phyloP scores from a whole-genome alignment of 2,797 vertebrate genomes.

The Melanogrammus aeglefinus region DNA sequence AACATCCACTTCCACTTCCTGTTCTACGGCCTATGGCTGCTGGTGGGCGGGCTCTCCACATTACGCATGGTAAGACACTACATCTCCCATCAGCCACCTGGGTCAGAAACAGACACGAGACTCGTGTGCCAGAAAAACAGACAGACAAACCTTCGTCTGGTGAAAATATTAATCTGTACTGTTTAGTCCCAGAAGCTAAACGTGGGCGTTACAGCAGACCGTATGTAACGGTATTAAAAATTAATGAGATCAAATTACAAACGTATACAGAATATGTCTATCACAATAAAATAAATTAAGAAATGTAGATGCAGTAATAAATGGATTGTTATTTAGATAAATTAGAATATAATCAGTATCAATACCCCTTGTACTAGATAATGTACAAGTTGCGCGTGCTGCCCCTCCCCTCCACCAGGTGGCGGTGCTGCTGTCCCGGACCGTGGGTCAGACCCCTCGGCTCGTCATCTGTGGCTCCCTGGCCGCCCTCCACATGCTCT shows the following conservation, averaged over 20 bases:
- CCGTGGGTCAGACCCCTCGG: slow-evolving; percentile 89
- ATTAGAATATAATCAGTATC: not conserved
- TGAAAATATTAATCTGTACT: too few species aligned
- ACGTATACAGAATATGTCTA: not conserved
- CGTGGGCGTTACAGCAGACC: not conserved
- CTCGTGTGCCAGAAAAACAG: not conserved
- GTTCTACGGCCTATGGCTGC: slow-evolving; percentile 92
- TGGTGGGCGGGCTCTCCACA: slow-evolving; percentile 89
- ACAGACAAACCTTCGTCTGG: not conserved
- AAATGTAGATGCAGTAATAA: too few species aligned
- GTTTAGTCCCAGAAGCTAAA: too few species aligned
- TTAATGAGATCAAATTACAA: too few species aligned
- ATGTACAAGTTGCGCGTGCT: not conserved
- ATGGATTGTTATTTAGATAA: too few species aligned
- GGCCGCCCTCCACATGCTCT: slow-evolving; percentile 90
- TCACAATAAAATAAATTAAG: not conserved
- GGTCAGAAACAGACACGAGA: not conserved
- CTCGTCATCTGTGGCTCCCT: slow-evolving; percentile 88
- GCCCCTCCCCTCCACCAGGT: slow-evolving; percentile 68
- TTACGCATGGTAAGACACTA: slow-evolving; percentile 85
- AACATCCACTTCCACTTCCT: slow-evolving; percentile 96
- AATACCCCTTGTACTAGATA: not conserved
- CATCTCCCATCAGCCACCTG: not conserved
- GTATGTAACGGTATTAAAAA: not conserved
- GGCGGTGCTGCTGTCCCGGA: slow-evolving; percentile 87